A percentile compares a stretch with the other conserved stretches of the same genome.
phyloP scores from a whole-genome alignment of 2,888 invertebrate genomes.

The Chrysopilus asiliformis region DNA sequence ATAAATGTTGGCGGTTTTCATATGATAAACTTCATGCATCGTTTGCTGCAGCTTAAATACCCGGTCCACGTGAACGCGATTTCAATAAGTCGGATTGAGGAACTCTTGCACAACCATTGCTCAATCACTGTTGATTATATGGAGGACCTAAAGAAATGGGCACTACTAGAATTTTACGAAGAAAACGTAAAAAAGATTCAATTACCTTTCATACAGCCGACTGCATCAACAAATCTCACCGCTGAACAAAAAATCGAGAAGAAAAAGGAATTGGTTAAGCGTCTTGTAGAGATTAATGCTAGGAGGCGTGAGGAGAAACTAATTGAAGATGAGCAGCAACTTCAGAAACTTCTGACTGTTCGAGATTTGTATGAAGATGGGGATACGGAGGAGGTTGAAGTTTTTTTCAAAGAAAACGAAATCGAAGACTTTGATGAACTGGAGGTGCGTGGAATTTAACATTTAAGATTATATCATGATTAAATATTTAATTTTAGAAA shows the following conservation, averaged over 20 bases:
- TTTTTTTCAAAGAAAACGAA: constrained; percentile 41
- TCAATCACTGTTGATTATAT: constrained; percentile 65
- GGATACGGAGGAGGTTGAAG: constrained; percentile 66
- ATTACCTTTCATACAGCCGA: constrained; percentile 57
- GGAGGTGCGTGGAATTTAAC: neutral
- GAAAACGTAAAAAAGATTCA: constrained; percentile 73
- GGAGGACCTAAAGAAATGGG: constrained; percentile 68
- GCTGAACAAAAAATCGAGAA: constrained; percentile 78
- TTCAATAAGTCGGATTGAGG: constrained; percentile 75
- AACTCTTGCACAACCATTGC: constrained; percentile 69
- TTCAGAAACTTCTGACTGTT: constrained; percentile 60
- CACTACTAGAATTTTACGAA: constrained; percentile 68
- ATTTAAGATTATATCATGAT: neutral
- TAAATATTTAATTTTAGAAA: constrained; percentile 14
- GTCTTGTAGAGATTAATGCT: constrained; percentile 80
- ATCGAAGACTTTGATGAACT: neutral
- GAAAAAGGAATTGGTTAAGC: constrained; percentile 68
- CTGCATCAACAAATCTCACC: constrained; percentile 33
- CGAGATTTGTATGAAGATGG: constrained; percentile 67
- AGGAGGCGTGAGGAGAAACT: constrained; percentile 76
- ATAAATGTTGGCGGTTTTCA: constrained; percentile 78
- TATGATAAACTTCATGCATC: constrained; percentile 70
- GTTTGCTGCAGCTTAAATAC: constrained; percentile 82
- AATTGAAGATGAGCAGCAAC: constrained; percentile 76
- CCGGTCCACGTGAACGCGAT: constrained; percentile 82